Conservation (phyloP, 1,140 invertebrate genomes). For the Thaumatotibia leucotreta region DNA sequence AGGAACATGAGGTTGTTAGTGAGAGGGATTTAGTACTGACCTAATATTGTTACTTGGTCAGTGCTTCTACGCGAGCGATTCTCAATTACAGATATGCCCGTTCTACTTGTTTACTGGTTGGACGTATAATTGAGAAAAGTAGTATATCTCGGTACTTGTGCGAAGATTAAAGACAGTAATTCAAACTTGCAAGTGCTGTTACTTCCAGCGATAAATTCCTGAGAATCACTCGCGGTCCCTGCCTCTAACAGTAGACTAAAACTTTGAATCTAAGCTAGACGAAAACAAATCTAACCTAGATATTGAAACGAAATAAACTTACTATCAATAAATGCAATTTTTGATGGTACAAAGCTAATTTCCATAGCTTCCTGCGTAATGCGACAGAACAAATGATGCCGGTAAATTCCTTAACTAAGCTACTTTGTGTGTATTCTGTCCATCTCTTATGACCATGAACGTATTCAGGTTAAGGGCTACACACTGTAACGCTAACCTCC, state of each 20-base stretch:
- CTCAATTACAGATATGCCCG: background rate
- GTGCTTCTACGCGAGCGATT: background rate
- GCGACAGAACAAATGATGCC: background rate
- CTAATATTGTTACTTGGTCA: background rate
- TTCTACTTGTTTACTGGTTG: too few relatives aligned
- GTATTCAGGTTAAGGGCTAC: background rate
- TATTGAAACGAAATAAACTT: slow-evolving; percentile 1
- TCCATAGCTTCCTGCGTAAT: background rate
- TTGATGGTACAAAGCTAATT: slow-evolving; percentile 5
- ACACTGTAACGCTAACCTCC: slow-evolving; percentile 24
- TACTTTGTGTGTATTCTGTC: background rate
- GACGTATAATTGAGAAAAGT: too few relatives aligned
- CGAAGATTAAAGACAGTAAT: too few relatives aligned
- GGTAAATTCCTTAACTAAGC: background rate
- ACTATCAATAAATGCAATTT: slow-evolving; percentile 5
- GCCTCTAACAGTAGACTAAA: background rate
- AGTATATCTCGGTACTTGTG: too few relatives aligned
- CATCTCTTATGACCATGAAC: background rate
- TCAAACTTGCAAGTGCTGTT: too few relatives aligned
- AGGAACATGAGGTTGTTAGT: slow-evolving; percentile 62
- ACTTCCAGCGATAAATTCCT: too few relatives aligned
- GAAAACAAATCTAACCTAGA: background rate
- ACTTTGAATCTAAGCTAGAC: slow-evolving; percentile 12
- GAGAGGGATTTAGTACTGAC: slow-evolving; percentile 42
- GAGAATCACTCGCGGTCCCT: background rate